Evolutionary conservation across 2,797 vertebrate genomes (phyloP), one percentile per base, ranked within the genome.

Genomic region (Notolepis coatsorum): DNA sequence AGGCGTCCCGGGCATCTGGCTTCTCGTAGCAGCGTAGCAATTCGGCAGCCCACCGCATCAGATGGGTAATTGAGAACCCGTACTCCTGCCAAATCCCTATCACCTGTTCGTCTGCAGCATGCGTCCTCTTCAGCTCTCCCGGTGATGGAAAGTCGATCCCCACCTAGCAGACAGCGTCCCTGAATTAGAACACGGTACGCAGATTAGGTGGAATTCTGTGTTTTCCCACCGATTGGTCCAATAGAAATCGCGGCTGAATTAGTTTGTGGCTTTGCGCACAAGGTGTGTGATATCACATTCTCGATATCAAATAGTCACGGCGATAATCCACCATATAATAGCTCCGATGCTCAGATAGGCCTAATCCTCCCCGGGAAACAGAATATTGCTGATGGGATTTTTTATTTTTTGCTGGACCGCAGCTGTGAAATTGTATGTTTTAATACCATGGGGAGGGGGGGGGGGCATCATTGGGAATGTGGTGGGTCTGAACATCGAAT

Each of bases 1-100:
- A 38, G 24, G 51, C 41, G 47, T 49, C 10, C 13, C 2, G 23
- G 37, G 13, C 43, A 46, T 47, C 6, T 23, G 21, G 41, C 21
- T 27, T 31, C 24, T 23, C 5, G 20, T 10, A 45, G 4, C 6
- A 25, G 20, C 9, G 21, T 30, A 12, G 10, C 18, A 6, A 21
- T 28, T 10, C 21, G 23, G 12, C 42, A 12, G 28, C 42, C 41
- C 18, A 17, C 42, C 28, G 24, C 24, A 25, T 64, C 35, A 41
- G 45, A 39, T 50, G 37, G 53, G 45, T 49, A 50, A 65, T 65
- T 49, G 50, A 33, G 52, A 55, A 12, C n/a, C n/a, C 4, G n/a
- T n/a, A 46, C 17, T 33, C 2, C n/a, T 24, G 43, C 53, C 33
- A 49, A 49, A 49, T 49, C 33, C n/a, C 10, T 18, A 33, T 64